Evolutionary conservation across 2,797 vertebrate species (phyloP).

Genomic region (Lateolabrax maculatus): DNA sequence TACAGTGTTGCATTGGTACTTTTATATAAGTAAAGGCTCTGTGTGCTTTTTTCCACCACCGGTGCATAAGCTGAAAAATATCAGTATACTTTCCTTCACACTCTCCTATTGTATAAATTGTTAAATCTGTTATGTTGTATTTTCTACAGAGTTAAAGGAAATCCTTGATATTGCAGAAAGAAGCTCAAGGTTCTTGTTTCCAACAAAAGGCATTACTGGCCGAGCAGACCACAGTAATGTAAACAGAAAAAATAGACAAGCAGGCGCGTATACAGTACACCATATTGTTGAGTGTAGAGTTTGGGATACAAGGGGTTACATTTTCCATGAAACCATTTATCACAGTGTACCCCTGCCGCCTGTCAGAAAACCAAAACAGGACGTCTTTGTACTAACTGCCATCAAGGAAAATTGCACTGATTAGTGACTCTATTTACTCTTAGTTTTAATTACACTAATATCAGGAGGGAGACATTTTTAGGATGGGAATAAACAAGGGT

Average conservation of each 20-base stretch:
- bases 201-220: neutral
- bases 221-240: neutral
- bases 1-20: neutral
- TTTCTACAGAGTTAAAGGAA: neutral
- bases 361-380: slow-evolving; percentile 23
- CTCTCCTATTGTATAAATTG: neutral
- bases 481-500: slow-evolving; percentile 64
- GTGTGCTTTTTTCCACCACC: neutral
- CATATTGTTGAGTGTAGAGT: neutral
- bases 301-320: neutral
- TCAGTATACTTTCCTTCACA: neutral
- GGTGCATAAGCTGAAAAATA: neutral
- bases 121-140: neutral
- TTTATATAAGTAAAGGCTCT: neutral
- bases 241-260: neutral
- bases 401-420: slow-evolving; percentile 57
- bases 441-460: slow-evolving; percentile 72
- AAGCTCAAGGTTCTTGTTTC: slow-evolving; percentile 3
- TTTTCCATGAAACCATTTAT: slow-evolving; percentile 41
- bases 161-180: slow-evolving; percentile 9
- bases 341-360: slow-evolving; percentile 3
- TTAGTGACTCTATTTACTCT: slow-evolving; percentile 60
- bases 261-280: no score
- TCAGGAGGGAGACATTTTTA: slow-evolving; percentile 49
- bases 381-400: slow-evolving; percentile 32